Evolutionary conservation across 2,797 vertebrate species (phyloP).

Genomic region (Anniella stebbinsi): DNA sequence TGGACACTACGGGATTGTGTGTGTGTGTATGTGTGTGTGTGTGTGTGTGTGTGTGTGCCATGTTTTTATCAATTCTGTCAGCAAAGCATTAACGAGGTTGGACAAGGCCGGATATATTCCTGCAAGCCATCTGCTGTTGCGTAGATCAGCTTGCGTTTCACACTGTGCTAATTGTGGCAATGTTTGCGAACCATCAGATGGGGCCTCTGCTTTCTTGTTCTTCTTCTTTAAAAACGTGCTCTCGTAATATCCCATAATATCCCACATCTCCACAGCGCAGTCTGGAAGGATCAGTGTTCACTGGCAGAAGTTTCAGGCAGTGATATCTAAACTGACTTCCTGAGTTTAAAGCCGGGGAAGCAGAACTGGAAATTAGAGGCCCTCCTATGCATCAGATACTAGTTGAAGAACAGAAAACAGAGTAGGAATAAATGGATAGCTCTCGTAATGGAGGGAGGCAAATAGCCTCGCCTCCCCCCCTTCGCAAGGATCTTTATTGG

Average conservation of each 20-base stretch:
- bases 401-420: no score
- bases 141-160: conserved; percentile 42
- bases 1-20: background rate
- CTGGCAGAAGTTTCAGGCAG: background rate
- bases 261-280: background rate
- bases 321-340: background rate
- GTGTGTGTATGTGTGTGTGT: background rate
- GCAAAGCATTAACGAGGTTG: conserved; percentile 39
- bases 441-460: no score
- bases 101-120: conserved; percentile 51
- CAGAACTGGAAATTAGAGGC: background rate
- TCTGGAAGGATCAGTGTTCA: background rate
- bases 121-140: conserved; percentile 35
- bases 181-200: background rate
- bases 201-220: background rate
- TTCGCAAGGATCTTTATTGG: no score
- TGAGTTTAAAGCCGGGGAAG: background rate
- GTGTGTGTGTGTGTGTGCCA: background rate
- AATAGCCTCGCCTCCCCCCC: no score
- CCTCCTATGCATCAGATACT: no score
- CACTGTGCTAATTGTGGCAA: background rate
- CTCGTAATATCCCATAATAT: background rate
- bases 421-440: no score
- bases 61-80: background rate
- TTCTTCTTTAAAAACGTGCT: background rate